Percentiles rank a stretch among this genome's conserved stretches.
Conservation (phyloP, 1,140 invertebrate species). For the Campoletis sonorensis region DNA sequence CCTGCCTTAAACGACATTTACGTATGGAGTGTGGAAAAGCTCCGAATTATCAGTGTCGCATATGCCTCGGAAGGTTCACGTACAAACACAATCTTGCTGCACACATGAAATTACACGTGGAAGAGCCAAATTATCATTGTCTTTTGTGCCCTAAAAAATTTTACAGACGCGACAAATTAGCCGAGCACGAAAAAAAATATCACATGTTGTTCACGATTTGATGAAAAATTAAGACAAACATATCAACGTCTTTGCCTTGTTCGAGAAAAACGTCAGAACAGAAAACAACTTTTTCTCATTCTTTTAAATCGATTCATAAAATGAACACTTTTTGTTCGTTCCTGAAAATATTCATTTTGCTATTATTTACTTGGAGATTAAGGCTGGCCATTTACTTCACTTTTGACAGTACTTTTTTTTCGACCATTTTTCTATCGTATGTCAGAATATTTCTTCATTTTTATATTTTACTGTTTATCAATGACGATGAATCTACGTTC, state of each 20-base stretch:
- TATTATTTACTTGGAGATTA: too few relatives aligned
- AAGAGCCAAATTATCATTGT: conserved; percentile 78
- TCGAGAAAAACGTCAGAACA: neutral
- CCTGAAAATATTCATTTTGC: too few relatives aligned
- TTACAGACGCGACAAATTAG: conserved; percentile 74
- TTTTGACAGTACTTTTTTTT: too few relatives aligned
- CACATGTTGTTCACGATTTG: conserved; percentile 58
- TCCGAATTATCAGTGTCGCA: conserved; percentile 74
- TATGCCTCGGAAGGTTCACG: conserved; percentile 71
- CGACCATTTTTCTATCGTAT: too few relatives aligned
- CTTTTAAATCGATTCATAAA: too few relatives aligned
- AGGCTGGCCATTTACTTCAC: too few relatives aligned
- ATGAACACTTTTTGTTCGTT: too few relatives aligned
- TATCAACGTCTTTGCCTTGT: neutral
- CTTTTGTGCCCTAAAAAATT: conserved; percentile 75
- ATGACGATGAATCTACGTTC: too few relatives aligned
- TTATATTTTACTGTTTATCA: too few relatives aligned
- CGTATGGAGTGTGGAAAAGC: conserved; percentile 73
- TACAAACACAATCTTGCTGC: conserved; percentile 72
- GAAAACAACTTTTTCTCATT: too few relatives aligned
- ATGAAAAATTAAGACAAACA: conserved; percentile 5
- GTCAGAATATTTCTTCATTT: too few relatives aligned
- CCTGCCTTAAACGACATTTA: conserved; percentile 78
- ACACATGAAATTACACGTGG: conserved; percentile 75
- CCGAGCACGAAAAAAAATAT: conserved; percentile 63